Base-by-base conservation (phyloP, 2,797 vertebrate species). In the Poecilia wingei region DNA sequence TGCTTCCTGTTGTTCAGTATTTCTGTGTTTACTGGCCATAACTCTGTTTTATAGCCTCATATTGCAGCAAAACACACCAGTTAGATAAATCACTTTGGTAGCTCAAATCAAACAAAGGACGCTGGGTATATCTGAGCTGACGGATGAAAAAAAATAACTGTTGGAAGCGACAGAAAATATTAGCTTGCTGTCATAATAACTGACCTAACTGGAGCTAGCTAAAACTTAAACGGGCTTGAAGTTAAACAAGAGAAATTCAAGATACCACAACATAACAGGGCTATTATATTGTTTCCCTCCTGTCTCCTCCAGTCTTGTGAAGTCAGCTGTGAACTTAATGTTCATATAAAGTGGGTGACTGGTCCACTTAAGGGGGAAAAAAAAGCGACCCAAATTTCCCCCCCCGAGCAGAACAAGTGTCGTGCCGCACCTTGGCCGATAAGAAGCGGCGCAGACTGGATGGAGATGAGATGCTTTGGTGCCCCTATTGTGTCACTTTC, bases 401-500 rank as follows among this genome's bases (percentile, higher is more conserved):
- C 77, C 81, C 47, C 72, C 0, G 7, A 86, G 79, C 66, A 28
- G 79, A 82, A 77, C 83, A 75, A 91, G 86, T 84, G 86, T 84
- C 74, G 81, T 87, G 81, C 31, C 31, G 86, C 88, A 92, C 90
- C 90, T 91, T 70, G 78, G 75, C 76, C 25, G 78, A 90, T 91
- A 79, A 80, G 83, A 82, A 89, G 81, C 85, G 79, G 84, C 82
- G 85, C 45, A 70, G 79, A 72, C 89, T 46, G 74, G 86, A 85
- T 76, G 83, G 80, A 80, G 82, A 89, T 83, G 89, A 85, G 84
- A 88, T 84, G 79, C 83, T 80, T 88, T 81, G 79, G 77, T 93
- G 93, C 86, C 90, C 93, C 84, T 89, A 89, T 93, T 94, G 91
- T 93, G 92, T 94, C 92, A 89, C 88, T 87, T 92, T 91, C 79